Base-by-base conservation (phyloP, 2,113 vertebrate genomes). In the Prochilodus magdalenae region DNA sequence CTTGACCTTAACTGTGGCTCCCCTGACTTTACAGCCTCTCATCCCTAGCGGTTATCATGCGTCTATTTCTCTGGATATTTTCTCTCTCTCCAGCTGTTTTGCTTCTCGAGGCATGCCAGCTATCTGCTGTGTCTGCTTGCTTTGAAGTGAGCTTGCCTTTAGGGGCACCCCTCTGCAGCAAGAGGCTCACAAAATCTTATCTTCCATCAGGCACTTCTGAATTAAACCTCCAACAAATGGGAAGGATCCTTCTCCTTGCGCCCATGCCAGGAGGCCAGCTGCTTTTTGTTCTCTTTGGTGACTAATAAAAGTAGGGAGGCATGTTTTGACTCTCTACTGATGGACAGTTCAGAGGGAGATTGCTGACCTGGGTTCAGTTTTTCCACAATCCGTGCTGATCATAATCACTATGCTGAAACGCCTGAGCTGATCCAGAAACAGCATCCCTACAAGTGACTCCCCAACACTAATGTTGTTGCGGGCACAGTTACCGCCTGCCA, bases 191-290 rank as follows among this genome's bases (percentile, higher is more conserved):
- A 77, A 22, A 87, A 89, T 74, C 26, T 79, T 77, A 79, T 86
- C 90, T 91, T 89, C 82, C 80, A 76, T 90, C 89, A 75, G 78
- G 62, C 77, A 57, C 59, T 59, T 69, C 55, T 73, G 89, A 90
- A 91, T 92, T 92, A 90, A 92, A 90, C 88, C 91, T 90, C 89
- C 89, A 90, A 90, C 86, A 91, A 88, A 83, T 87, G 69, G 84
- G 60, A 85, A 71, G 49, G 75, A 80, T 80, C 75, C 59, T 62
- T 77, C 66, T 74, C 89, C 86, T 87, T 80, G 73, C 87, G 78
- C 63, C 29, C 36, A 22, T 83, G 62, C 66, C 49, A 80, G 67
- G 66, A 67, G 65, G 29, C 55, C 62, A 83, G 71, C 60, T 59
- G 74, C 55, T 73, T 80, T 80, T 59, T 59, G 22, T 67, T 57